phyloP scores from a whole-genome alignment of 2,797 vertebrate genomes.

The Danio choprae region DNA sequence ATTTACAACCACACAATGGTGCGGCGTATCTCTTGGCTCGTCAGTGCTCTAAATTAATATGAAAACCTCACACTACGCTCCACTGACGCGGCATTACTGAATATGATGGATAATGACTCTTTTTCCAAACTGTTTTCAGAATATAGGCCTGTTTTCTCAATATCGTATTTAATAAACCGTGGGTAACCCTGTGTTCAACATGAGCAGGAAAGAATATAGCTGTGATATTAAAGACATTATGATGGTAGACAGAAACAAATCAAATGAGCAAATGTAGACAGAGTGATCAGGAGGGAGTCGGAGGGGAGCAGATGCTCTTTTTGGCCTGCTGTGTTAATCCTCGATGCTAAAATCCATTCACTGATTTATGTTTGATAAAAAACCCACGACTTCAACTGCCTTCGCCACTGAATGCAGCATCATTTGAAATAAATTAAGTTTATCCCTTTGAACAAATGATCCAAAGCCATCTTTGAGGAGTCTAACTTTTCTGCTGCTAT shows the following conservation, averaged over 20 bases:
- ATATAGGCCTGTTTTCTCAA: conserved; percentile 31
- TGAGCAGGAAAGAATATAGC: conserved; percentile 9
- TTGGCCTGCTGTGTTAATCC: conserved; percentile 42
- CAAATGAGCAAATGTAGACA: conserved; percentile 35
- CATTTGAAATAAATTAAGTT: conserved; percentile 29
- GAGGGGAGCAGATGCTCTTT: conserved; percentile 35
- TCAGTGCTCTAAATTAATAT: conserved; percentile 18
- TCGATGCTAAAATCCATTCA: conserved; percentile 39
- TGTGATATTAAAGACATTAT: conserved; percentile 30
- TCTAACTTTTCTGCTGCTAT: conserved; percentile 35
- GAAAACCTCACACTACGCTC: conserved; percentile 35
- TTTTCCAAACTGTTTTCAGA: conserved; percentile 36
- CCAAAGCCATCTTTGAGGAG: conserved; percentile 21
- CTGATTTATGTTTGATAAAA: conserved; percentile 45
- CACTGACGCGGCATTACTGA: conserved; percentile 19
- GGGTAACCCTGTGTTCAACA: conserved; percentile 6
- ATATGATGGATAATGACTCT: conserved; percentile 20
- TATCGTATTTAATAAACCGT: conserved; percentile 21
- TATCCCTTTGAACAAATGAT: conserved; percentile 19
- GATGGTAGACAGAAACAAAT: conserved; percentile 24
- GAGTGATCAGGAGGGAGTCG: conserved; percentile 28
- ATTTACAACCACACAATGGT: not conserved
- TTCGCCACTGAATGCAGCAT: conserved; percentile 5
- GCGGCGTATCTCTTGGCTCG: not conserved
- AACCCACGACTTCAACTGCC: conserved; percentile 23